phyloP scores from a whole-genome alignment of 2,113 vertebrate genomes.

The Apeltes quadracus region DNA sequence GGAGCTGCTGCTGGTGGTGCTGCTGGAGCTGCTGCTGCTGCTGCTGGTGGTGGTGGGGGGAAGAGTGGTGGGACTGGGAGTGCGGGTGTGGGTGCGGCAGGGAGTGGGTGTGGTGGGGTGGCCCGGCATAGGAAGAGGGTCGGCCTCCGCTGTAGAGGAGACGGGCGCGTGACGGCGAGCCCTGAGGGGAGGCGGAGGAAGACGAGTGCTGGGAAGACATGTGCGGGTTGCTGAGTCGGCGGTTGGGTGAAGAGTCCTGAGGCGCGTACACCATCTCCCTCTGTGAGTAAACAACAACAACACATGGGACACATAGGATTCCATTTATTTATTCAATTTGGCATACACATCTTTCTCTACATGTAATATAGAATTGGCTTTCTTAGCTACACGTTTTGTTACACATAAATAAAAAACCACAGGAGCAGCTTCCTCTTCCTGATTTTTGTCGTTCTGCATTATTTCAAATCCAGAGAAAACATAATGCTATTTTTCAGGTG shows the following conservation, averaged over 20 bases:
- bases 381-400: too few relatives aligned
- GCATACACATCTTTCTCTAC: not conserved
- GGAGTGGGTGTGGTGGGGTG: conserved; percentile 74
- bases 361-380: not conserved
- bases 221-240: conserved; percentile 89
- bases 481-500: too few relatives aligned
- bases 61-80: conserved; percentile 77
- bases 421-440: too few relatives aligned
- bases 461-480: not conserved
- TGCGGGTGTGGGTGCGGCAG: conserved; percentile 63
- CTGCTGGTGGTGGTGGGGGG: conserved; percentile 74
- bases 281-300: conserved; percentile 62
- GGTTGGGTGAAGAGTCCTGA: conserved; percentile 91
- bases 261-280: conserved; percentile 96
- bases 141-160: conserved; percentile 89
- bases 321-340: not conserved
- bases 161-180: conserved; percentile 90
- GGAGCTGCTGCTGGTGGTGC: conserved; percentile 43
- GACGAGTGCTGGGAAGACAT: conserved; percentile 84
- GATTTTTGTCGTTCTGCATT: not conserved
- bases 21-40: conserved; percentile 66
- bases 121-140: conserved; percentile 92
- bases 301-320: not conserved
- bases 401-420: too few relatives aligned
- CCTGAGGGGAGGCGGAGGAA: conserved; percentile 82